Evolutionary conservation across 2,113 vertebrate genomes (phyloP).

Genomic region (Cephalopterus ornatus): DNA sequence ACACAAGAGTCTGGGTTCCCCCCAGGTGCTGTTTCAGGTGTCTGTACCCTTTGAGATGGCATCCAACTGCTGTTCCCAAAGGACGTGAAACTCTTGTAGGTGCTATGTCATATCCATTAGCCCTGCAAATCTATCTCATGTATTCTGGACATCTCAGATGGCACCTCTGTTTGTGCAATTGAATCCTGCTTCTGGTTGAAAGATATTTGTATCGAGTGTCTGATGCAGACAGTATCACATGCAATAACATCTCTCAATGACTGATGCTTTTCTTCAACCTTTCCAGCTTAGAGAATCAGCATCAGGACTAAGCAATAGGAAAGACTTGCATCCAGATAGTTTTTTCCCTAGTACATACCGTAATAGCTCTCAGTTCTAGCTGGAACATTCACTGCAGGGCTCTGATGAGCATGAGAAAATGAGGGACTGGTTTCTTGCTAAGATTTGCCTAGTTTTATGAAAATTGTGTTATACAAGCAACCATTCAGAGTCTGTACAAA

Average conservation of each 20-base stretch:
- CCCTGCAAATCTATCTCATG: background rate
- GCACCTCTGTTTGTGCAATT: background rate
- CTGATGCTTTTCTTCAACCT: background rate
- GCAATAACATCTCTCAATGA: background rate
- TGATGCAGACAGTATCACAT: accelerated
- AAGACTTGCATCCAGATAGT: background rate
- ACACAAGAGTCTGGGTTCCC: background rate
- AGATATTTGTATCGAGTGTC: background rate
- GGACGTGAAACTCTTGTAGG: background rate
- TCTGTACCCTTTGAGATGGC: background rate
- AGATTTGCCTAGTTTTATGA: background rate
- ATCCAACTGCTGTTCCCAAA: background rate
- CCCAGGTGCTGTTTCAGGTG: background rate
- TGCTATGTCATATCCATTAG: background rate
- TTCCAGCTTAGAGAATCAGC: background rate
- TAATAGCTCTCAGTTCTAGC: background rate
- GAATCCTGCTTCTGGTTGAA: background rate
- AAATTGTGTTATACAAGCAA: background rate
- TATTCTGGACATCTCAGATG: background rate
- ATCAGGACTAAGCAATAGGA: background rate
- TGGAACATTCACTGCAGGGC: background rate
- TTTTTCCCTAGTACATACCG: background rate
- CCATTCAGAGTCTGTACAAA: background rate
- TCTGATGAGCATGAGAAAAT: background rate
- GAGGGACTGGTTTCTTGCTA: background rate